phyloP scores from a whole-genome alignment of 2,888 invertebrate genomes.

The Tipula unca region DNA sequence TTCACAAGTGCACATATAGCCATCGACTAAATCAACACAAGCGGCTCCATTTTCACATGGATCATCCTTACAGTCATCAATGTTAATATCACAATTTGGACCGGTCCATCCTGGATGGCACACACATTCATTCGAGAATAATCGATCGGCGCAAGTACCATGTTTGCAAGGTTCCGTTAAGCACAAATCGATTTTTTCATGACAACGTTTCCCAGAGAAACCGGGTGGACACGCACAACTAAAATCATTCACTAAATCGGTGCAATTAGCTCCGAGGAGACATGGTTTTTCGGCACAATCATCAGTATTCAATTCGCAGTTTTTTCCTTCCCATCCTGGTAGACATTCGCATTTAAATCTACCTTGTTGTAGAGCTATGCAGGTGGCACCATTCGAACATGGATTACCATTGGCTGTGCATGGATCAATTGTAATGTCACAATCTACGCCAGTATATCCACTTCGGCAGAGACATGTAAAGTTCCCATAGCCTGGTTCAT shows the following conservation, averaged over 20 bases:
- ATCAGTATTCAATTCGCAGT: slow-evolving; percentile 86
- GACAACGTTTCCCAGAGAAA: slow-evolving; percentile 92
- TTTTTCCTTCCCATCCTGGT: slow-evolving; percentile 95
- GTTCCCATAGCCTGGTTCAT: slow-evolving; percentile 81
- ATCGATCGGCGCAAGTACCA: slow-evolving; percentile 84
- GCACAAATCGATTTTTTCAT: slow-evolving; percentile 90
- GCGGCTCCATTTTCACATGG: slow-evolving; percentile 91
- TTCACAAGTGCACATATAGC: slow-evolving; percentile 81
- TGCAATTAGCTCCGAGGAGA: slow-evolving; percentile 81
- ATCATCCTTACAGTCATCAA: slow-evolving; percentile 79
- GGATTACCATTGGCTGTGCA: slow-evolving; percentile 84
- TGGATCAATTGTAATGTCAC: slow-evolving; percentile 85
- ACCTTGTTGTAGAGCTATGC: slow-evolving; percentile 83
- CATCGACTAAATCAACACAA: slow-evolving; percentile 80
- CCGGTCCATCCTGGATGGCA: slow-evolving; percentile 92
- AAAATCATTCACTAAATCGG: slow-evolving; percentile 91
- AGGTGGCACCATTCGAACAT: slow-evolving; percentile 83
- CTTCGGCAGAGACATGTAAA: slow-evolving; percentile 88
- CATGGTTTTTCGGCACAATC: slow-evolving; percentile 92
- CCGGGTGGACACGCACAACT: slow-evolving; percentile 88
- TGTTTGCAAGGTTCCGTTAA: slow-evolving; percentile 84
- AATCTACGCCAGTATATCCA: slow-evolving; percentile 89
- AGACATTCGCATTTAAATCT: slow-evolving; percentile 91
- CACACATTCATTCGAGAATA: slow-evolving; percentile 78
- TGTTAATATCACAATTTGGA: slow-evolving; percentile 76